A percentile compares a stretch with the other conserved stretches of the same genome.
phyloP scores from a whole-genome alignment of 1,140 invertebrate species.

The Pissodes strobi region DNA sequence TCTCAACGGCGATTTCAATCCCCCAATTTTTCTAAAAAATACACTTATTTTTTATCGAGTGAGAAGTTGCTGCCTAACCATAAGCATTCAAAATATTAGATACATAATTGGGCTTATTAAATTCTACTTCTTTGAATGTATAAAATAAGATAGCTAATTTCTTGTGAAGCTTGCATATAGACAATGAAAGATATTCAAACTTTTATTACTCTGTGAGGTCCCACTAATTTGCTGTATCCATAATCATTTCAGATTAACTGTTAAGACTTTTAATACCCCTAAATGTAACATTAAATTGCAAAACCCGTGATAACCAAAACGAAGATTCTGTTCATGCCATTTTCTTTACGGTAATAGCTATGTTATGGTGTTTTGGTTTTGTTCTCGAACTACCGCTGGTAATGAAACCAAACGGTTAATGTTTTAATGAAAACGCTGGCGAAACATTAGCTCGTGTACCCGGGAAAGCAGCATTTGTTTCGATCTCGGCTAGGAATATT shows the following conservation, averaged over 20 bases:
- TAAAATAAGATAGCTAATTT: too few species aligned
- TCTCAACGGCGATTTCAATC: too few species aligned
- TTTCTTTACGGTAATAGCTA: conserved; percentile 28
- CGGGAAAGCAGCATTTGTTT: conserved; percentile 2
- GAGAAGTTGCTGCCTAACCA: too few species aligned
- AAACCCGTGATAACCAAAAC: conserved; percentile 22
- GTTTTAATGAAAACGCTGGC: conserved; percentile 25
- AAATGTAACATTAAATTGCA: conserved; percentile 15
- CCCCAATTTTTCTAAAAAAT: too few species aligned
- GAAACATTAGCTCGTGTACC: conserved; percentile 6
- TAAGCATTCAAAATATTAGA: too few species aligned
- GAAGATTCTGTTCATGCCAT: conserved; percentile 20
- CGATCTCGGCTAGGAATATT: conserved; percentile 1
- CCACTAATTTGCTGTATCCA: conserved; percentile 4
- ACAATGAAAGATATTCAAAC: background rate
- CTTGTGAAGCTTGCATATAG: too few species aligned
- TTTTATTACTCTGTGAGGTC: conserved; percentile 4
- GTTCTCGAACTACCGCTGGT: conserved; percentile 21
- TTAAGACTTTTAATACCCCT: conserved; percentile 10
- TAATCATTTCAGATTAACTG: conserved; percentile 1
- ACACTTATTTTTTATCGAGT: too few species aligned
- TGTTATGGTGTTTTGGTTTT: conserved; percentile 30
- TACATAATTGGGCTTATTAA: too few species aligned
- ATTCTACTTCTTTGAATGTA: too few species aligned
- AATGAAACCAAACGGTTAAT: conserved; percentile 29